Evolutionary conservation across 1,140 invertebrate genomes (phyloP).

Genomic region (Belonocnema kinseyi): DNA sequence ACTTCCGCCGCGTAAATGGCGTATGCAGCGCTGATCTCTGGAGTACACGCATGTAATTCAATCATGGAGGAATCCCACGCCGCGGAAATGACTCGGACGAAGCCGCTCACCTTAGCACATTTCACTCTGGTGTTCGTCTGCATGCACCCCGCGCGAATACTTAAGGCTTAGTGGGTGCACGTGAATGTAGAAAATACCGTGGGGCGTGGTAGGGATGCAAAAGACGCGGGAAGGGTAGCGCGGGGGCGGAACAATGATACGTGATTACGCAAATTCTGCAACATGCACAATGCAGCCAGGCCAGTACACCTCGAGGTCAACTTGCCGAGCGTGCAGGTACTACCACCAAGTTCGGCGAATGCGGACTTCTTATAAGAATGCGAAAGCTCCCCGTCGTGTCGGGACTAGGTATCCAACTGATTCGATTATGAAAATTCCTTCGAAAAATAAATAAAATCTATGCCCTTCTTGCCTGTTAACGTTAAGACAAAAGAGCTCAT

Average conservation of each 20-base stretch:
- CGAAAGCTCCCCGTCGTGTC: slow-evolving; percentile 43
- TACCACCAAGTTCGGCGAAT: slow-evolving; percentile 48
- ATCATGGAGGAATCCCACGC: slow-evolving; percentile 55
- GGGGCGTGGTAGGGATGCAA: not conserved
- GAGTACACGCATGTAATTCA: slow-evolving; percentile 61
- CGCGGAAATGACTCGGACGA: slow-evolving; percentile 56
- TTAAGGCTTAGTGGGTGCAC: not conserved
- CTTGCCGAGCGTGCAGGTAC: slow-evolving; percentile 54
- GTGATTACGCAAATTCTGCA: slow-evolving; percentile 69
- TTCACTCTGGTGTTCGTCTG: slow-evolving; percentile 27
- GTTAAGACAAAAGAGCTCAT: not conserved
- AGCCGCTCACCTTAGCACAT: slow-evolving; percentile 42
- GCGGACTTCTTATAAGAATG: slow-evolving; percentile 53
- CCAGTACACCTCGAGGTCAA: slow-evolving; percentile 61
- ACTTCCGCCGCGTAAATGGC: slow-evolving; percentile 45
- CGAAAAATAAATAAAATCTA: not conserved
- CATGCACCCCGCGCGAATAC: slow-evolving; percentile 5
- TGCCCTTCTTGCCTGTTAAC: not conserved
- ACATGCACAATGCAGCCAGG: slow-evolving; percentile 62
- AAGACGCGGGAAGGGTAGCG: slow-evolving; percentile 1
- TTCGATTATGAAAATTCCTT: slow-evolving; percentile 49
- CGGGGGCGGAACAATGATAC: slow-evolving; percentile 63
- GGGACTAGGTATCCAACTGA: slow-evolving; percentile 39
- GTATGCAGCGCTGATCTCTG: slow-evolving; percentile 33
- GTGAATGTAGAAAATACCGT: slow-evolving; percentile 7